phyloP scores from a whole-genome alignment of 2,888 invertebrate genomes.

The Sipha maydis region DNA sequence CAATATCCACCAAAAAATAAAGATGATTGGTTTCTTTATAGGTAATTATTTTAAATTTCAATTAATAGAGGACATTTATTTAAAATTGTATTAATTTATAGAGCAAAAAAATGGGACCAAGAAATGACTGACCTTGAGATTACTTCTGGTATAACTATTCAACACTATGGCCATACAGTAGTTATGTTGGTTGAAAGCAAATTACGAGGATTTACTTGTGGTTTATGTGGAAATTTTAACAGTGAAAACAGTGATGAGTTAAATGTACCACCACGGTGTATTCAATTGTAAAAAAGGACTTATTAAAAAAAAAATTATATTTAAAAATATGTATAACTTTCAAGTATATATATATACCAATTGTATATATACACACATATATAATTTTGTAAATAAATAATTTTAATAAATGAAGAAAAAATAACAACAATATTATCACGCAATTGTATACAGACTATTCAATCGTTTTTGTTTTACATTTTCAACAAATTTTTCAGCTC shows the following conservation, averaged over 20 bases:
- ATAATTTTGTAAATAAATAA: slow-evolving; percentile 59
- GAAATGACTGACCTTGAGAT: slow-evolving; percentile 65
- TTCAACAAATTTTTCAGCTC: slow-evolving; percentile 50
- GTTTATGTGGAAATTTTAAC: slow-evolving; percentile 66
- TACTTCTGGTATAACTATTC: slow-evolving; percentile 65
- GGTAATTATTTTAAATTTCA: neutral
- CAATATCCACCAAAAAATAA: slow-evolving; percentile 47
- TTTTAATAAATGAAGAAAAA: slow-evolving; percentile 45
- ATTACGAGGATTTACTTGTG: slow-evolving; percentile 65
- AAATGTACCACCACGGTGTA: slow-evolving; percentile 41
- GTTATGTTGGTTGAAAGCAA: slow-evolving; percentile 65
- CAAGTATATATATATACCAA: slow-evolving; percentile 38
- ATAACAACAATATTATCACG: slow-evolving; percentile 50
- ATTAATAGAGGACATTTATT: neutral
- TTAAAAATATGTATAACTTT: slow-evolving; percentile 48
- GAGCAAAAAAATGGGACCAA: slow-evolving; percentile 65
- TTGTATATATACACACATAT: slow-evolving; percentile 29
- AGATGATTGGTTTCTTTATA: slow-evolving; percentile 47
- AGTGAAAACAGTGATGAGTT: slow-evolving; percentile 65
- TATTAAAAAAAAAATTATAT: slow-evolving; percentile 51
- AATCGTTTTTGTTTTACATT: slow-evolving; percentile 42
- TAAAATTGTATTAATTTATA: neutral
- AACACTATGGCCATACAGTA: slow-evolving; percentile 66
- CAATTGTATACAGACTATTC: slow-evolving; percentile 53
- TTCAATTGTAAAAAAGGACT: slow-evolving; percentile 48